Evolutionary conservation across 2,888 invertebrate species (phyloP).

Genomic region (Marronus borbonicus): DNA sequence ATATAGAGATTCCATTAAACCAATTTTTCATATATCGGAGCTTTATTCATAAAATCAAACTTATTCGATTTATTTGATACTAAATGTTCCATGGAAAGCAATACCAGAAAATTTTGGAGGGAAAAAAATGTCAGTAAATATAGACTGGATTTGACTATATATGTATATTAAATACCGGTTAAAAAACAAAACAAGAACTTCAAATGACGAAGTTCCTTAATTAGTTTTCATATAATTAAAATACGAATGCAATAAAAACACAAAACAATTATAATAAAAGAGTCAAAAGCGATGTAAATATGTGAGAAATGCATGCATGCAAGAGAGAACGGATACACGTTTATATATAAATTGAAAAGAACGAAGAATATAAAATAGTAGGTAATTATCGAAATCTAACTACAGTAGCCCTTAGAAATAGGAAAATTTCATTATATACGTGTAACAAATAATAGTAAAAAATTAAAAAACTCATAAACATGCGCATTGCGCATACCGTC

Average conservation of each 20-base stretch:
- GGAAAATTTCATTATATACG: constrained; percentile 32
- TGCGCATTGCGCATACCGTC: constrained; percentile 63
- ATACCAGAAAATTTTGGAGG: too few relatives aligned
- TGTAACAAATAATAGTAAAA: constrained; percentile 52
- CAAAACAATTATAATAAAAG: too few relatives aligned
- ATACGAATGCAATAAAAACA: too few relatives aligned
- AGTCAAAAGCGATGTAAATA: constrained; percentile 1
- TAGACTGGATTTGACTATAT: too few relatives aligned
- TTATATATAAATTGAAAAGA: constrained; percentile 22
- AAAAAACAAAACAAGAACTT: neutral
- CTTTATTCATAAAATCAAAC: too few relatives aligned
- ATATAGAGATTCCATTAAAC: too few relatives aligned
- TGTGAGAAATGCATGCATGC: constrained; percentile 14
- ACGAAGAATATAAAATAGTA: constrained; percentile 5
- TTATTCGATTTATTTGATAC: too few relatives aligned
- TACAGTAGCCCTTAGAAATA: constrained; percentile 38
- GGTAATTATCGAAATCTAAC: constrained; percentile 28
- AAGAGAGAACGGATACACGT: neutral
- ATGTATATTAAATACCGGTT: neutral
- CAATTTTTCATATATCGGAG: too few relatives aligned
- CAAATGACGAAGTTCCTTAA: neutral
- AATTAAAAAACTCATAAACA: constrained; percentile 61
- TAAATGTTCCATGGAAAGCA: too few relatives aligned
- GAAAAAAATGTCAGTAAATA: too few relatives aligned
- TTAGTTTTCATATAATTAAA: too few relatives aligned